phyloP scores from a whole-genome alignment of 2,888 invertebrate species.

The Syrista parreyssii region DNA sequence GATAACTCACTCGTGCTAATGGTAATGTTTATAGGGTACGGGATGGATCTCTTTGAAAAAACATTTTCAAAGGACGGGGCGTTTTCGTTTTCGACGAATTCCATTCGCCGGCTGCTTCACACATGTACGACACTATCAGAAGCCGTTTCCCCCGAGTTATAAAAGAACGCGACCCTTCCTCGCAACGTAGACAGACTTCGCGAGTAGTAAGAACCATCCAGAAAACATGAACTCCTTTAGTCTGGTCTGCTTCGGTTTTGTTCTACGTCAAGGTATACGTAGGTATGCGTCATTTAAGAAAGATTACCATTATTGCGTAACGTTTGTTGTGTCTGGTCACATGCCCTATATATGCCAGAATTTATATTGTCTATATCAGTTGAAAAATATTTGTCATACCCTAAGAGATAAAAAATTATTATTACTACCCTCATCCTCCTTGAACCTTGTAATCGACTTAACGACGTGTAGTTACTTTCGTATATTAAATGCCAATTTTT shows the following conservation, averaged over 20 bases:
- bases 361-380: background rate
- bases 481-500: background rate
- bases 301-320: background rate
- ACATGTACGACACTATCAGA: background rate
- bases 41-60: background rate
- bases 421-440: background rate
- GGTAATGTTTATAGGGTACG: background rate
- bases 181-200: background rate
- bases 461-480: background rate
- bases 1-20: background rate
- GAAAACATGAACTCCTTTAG: background rate
- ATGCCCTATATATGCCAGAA: background rate
- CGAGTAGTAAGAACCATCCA: background rate
- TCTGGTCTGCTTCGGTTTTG: background rate
- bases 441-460: background rate
- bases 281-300: background rate
- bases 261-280: background rate
- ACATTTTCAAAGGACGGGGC: background rate
- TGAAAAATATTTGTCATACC: background rate
- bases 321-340: background rate
- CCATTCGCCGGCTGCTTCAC: background rate
- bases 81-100: background rate
- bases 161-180: background rate
- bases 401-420: background rate
- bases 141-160: background rate